A percentile compares a stretch with the other conserved stretches of the same genome.
Conservation (phyloP, 2,113 vertebrate genomes). For the Paratilapia polleni region DNA sequence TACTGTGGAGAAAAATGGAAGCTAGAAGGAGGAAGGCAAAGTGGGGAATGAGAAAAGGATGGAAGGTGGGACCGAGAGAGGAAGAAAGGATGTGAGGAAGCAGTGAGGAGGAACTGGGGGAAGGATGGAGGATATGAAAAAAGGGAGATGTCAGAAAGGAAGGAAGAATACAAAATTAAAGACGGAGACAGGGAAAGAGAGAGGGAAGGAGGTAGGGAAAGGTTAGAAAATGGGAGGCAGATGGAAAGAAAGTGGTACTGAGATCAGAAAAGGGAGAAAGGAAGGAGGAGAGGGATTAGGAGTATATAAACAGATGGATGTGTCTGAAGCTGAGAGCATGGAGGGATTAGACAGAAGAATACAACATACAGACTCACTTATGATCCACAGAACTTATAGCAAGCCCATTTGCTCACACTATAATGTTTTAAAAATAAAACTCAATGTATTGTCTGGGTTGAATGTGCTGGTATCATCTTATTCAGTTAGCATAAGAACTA, state of each 20-base stretch:
- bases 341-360: neutral
- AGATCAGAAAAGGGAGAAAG: neutral
- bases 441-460: no score
- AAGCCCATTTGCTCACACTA: neutral
- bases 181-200: no score
- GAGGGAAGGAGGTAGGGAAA: no score
- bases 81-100: neutral
- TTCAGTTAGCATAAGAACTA: no score
- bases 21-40: neutral
- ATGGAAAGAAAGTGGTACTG: neutral
- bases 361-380: neutral
- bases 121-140: neutral
- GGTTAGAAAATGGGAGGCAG: neutral
- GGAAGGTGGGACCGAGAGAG: neutral
- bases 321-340: neutral
- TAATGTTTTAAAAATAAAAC: neutral
- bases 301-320: slow-evolving; percentile 29
- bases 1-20: neutral
- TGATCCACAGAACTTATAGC: neutral
- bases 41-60: neutral
- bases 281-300: neutral
- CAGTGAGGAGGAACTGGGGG: no score
- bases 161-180: neutral
- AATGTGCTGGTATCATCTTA: no score
- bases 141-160: neutral